A percentile compares a stretch with the other conserved stretches of the same genome.
These are phyloP conservation scores for Drosophila rufa DNA, from an alignment of 1,140 invertebrate genomes.

Conservation along the genomic window DNA sequence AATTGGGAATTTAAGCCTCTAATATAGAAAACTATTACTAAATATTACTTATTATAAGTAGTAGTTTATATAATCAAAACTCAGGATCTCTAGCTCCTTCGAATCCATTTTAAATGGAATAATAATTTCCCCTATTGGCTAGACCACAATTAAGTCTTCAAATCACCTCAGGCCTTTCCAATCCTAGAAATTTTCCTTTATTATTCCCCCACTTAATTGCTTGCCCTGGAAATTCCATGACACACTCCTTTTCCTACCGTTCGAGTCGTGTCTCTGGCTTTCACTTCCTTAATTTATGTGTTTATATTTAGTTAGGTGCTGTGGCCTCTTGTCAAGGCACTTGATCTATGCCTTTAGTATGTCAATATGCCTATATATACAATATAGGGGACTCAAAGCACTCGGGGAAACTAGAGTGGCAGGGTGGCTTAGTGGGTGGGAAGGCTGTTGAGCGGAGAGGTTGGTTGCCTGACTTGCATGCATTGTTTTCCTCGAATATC, in stretches of 20 bases:
- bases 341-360: conserved; percentile 76
- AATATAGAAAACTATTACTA: too few relatives aligned
- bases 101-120: background rate
- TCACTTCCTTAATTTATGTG: conserved; percentile 50
- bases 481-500: conserved; percentile 70
- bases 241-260: background rate
- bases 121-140: background rate
- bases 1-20: too few relatives aligned
- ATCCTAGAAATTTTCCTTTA: background rate
- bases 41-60: background rate
- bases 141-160: conserved; percentile 2
- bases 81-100: background rate
- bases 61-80: background rate
- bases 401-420: background rate
- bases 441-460: conserved; percentile 9
- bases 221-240: conserved; percentile 13
- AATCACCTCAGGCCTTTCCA: background rate
- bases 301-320: conserved; percentile 56
- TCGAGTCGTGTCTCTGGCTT: conserved; percentile 10
- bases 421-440: background rate
- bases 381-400: conserved; percentile 13
- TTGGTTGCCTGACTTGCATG: conserved; percentile 57
- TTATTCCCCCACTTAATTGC: background rate
- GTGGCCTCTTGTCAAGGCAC: conserved; percentile 56
- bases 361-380: conserved; percentile 68